Evolutionary conservation across 2,888 invertebrate genomes (phyloP), one percentile per base, ranked within the genome.

Genomic region (Cosmia pyralina): DNA sequence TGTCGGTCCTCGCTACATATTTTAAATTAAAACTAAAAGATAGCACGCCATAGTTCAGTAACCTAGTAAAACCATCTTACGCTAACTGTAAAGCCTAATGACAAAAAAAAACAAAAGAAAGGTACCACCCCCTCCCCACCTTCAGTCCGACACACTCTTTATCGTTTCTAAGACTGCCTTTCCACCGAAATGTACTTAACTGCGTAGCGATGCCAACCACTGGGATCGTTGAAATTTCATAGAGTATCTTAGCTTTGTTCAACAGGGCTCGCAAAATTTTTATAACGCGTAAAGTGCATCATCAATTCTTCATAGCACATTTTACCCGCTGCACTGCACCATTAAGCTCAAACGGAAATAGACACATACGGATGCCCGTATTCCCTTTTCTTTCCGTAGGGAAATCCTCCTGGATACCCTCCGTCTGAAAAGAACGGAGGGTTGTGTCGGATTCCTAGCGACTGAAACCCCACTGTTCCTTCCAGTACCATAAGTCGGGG

Each of bases 31-130:
- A 19, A 59, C 11, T 15, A 17, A 44, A 52, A 28, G 19, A 72
- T 13, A 17, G 0, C 73, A 73, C 28, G 60, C 22, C n/a, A 55
- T 28, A 28, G 17, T 73, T 62, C 53, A 48, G n/a, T 57, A 8
- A 50, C 41, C 34, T 44, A 57, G 17, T 55, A 19, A 72, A 41
- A 22, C 13, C 22, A n/a, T 62, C 28, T 22, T 22, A 11, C 7
- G 13, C 6, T 48, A 2, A 41, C n/a, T 48, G 13, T 48, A 44
- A 57, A 50, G 11, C 6, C 53, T n/a, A 28, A n/a, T 22, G 22
- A 28, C 8, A 48, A 34, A 38, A 60, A n/a, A 59, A 52, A 58
- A 15, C 4, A 48, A 6, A 13, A 53, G 6, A 10, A 48, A 28
- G 13, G 46, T 57, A 50, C 15, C 48, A 50, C 17, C 17, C 15